These are phyloP conservation scores for Perca schrenkii DNA, from an alignment of 2,113 vertebrate genomes.

Conservation along the genomic window DNA sequence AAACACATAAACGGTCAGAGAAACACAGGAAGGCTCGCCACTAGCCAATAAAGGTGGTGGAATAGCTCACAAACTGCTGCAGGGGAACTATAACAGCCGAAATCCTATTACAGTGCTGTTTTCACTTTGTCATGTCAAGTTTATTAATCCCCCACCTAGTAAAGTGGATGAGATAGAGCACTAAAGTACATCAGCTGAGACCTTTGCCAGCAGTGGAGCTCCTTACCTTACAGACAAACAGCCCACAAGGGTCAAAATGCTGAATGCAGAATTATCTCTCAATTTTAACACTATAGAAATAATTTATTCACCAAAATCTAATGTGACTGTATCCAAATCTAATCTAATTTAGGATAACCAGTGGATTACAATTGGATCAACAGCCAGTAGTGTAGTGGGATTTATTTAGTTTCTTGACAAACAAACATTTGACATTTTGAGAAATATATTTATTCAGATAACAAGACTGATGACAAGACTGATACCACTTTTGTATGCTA, in stretches of 20 bases:
- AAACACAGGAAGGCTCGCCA: constrained; percentile 18
- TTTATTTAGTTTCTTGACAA: not conserved
- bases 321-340: not conserved
- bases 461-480: constrained; percentile 8
- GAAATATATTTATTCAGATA: not conserved
- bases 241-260: constrained; percentile 27
- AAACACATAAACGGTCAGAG: constrained; percentile 48
- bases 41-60: constrained; percentile 34
- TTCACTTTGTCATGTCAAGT: constrained; percentile 75
- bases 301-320: not conserved
- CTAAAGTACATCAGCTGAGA: constrained; percentile 55
- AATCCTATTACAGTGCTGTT: constrained; percentile 70
- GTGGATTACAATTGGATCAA: not conserved
- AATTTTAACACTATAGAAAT: not conserved
- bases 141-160: constrained; percentile 68
- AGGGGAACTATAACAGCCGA: constrained; percentile 49
- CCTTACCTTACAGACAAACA: constrained; percentile 29
- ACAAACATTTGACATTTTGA: not conserved
- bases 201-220: constrained; percentile 38
- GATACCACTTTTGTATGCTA: not conserved
- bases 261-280: constrained; percentile 5
- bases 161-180: constrained; percentile 65
- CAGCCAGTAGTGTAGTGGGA: not conserved
- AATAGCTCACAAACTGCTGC: constrained; percentile 35
- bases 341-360: not conserved